Percentiles rank a stretch among this genome's conserved stretches.
These are phyloP conservation scores for Laticauda laticaudata DNA, from an alignment of 2,113 vertebrate genomes.

Conservation along the genomic window DNA sequence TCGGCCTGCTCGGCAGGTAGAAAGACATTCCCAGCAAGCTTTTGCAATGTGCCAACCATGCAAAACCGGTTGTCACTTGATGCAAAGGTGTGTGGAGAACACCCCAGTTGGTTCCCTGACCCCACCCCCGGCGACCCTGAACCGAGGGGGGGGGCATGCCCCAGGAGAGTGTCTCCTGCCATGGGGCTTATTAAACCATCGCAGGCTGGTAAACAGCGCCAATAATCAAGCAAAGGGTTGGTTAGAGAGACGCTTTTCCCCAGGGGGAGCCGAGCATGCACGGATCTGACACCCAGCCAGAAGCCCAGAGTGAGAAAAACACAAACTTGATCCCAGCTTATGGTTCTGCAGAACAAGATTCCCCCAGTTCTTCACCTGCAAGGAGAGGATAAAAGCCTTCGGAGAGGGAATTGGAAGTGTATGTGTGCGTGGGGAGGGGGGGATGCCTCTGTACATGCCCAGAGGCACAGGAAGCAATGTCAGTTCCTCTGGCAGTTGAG, in stretches of 20 bases:
- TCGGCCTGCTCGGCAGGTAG: background rate
- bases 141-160: too few species aligned
- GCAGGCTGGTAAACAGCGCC: conserved; percentile 50
- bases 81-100: background rate
- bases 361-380: background rate
- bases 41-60: background rate
- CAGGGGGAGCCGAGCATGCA: background rate
- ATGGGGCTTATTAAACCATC: conserved; percentile 20
- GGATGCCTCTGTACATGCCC: background rate
- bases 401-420: too few species aligned
- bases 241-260: background rate
- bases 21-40: background rate
- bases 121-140: too few species aligned
- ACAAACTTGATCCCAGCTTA: background rate
- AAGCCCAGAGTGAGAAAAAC: background rate
- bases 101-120: background rate
- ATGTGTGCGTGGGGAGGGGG: background rate
- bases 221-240: background rate
- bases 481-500: background rate
- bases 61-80: background rate
- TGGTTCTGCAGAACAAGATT: background rate
- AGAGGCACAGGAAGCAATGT: background rate
- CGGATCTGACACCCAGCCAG: background rate
- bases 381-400: background rate
- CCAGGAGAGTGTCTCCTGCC: rapidly evolving